Conservation (phyloP, 92 coral and sea anemone genomes). For the Porites cylindrica region DNA sequence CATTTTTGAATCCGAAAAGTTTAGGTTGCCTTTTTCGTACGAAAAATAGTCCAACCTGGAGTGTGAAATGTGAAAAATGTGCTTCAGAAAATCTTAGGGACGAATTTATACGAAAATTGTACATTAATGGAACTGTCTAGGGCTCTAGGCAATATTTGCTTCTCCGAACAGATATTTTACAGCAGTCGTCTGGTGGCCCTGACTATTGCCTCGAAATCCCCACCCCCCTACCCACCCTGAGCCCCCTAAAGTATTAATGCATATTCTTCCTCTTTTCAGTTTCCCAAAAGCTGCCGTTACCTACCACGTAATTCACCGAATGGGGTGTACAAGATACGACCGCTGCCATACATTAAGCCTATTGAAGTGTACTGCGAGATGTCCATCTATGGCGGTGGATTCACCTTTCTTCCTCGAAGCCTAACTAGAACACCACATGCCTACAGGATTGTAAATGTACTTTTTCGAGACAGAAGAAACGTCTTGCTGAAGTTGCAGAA, state of each 20-base stretch:
- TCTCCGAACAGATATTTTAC: background rate
- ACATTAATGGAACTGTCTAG: too few relatives aligned
- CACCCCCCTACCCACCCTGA: too few relatives aligned
- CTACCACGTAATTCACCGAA: conserved; percentile 1
- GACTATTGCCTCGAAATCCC: too few relatives aligned
- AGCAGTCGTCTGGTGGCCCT: background rate
- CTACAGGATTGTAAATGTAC: conserved; percentile 16
- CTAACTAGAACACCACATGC: conserved; percentile 10
- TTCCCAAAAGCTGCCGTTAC: background rate
- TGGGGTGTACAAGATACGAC: conserved; percentile 55
- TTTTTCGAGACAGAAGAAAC: conserved; percentile 51
- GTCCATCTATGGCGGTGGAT: conserved; percentile 66
- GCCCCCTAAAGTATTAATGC: too few relatives aligned
- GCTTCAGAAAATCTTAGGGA: too few relatives aligned
- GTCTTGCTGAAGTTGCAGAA: conserved; percentile 61
- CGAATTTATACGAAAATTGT: too few relatives aligned
- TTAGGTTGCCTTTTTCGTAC: too few relatives aligned
- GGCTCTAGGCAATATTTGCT: too few relatives aligned
- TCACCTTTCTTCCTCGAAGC: conserved; percentile 65
- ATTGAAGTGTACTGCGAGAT: conserved; percentile 65
- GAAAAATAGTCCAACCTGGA: too few relatives aligned
- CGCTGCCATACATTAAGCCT: background rate
- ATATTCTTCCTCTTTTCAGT: background rate
- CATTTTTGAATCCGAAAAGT: too few relatives aligned
- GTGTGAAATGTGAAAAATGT: too few relatives aligned